Percentiles rank a stretch among this genome's conserved stretches.
Evolutionary conservation across 2,113 vertebrate species (phyloP).

Genomic region (Cyprinodon tularosa): DNA sequence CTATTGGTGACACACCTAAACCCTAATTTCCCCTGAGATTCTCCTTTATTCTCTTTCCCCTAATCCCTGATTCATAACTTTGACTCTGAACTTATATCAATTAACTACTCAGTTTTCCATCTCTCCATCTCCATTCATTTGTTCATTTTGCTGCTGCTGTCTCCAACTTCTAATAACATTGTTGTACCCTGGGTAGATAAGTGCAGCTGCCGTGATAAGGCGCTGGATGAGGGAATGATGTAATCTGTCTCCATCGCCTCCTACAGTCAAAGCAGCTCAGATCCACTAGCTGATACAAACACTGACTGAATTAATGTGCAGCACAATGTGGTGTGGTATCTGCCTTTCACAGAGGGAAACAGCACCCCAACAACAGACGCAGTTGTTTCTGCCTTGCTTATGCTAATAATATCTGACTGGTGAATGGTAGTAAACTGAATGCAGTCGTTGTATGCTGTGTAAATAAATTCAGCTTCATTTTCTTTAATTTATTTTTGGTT

Average conservation of each 20-base stretch:
- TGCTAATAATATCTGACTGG: background rate
- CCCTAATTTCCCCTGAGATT: background rate
- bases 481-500: background rate
- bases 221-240: constrained; percentile 38
- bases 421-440: background rate
- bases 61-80: constrained; percentile 28
- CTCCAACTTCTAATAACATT: constrained; percentile 39
- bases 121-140: constrained; percentile 26
- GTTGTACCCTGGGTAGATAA: constrained; percentile 49
- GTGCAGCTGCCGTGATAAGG: constrained; percentile 57
- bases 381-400: background rate
- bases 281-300: constrained; percentile 38
- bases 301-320: constrained; percentile 35
- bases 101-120: constrained; percentile 7
- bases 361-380: constrained; percentile 11
- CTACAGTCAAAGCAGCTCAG: constrained; percentile 45
- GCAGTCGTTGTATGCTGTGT: background rate
- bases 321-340: constrained; percentile 28
- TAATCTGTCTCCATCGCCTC: constrained; percentile 59
- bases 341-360: constrained; percentile 25
- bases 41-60: background rate
- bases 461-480: background rate
- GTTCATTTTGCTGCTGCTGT: constrained; percentile 7
- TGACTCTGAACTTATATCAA: constrained; percentile 35
- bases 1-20: background rate